Evolutionary conservation across 1,140 invertebrate genomes (phyloP), one percentile per base, ranked within the genome.

Genomic region (Trissolcus basalis): DNA sequence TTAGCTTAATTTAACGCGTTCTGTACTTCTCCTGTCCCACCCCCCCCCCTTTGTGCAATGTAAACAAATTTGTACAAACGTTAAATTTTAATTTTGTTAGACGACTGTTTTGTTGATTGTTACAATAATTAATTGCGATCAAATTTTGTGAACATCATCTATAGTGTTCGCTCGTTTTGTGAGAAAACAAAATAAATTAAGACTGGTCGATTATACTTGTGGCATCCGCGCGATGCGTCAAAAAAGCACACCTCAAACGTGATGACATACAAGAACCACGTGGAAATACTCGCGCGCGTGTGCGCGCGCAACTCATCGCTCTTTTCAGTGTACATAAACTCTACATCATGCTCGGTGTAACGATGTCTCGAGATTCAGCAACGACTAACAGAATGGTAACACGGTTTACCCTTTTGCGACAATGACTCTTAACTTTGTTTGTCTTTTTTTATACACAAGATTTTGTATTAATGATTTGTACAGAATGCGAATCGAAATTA

Each of bases 231-330:
- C 45, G n/a, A 27, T 12, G 43, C n/a, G 1, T n/a, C n/a, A n/a
- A n/a, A 27, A 27, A 27, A 27, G 11, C 2, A 13, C 33, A 16
- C 35, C 35, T 56, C 15, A 54, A 41, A 44, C 14, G n/a, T 39
- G 43, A 4, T 35, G 51, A 15, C 43, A 48, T 14, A 36, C 12
- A 58, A 59, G 15, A 58, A 68, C 35, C 63, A 74, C 61, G 73
- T 65, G 54, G 51, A 65, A 76, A 69, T 70, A 70, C 73, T 70
- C 73, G 67, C 61, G 60, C 73, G 59, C 64, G n/a, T n/a, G 14
- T 33, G 51, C 53, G 39, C 35, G 36, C 59, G 53, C 55, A 71
- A 61, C 61, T 67, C 55, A 49, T 47, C 44, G 47, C 13, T 73
- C 47, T 41, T 56, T 67, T 63, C 8, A 63, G 43, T 69, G 72